A percentile compares a stretch with the other conserved stretches of the same genome.
Evolutionary conservation across 1,140 invertebrate genomes (phyloP).

Genomic region (Schlechtendalia chinensis): DNA sequence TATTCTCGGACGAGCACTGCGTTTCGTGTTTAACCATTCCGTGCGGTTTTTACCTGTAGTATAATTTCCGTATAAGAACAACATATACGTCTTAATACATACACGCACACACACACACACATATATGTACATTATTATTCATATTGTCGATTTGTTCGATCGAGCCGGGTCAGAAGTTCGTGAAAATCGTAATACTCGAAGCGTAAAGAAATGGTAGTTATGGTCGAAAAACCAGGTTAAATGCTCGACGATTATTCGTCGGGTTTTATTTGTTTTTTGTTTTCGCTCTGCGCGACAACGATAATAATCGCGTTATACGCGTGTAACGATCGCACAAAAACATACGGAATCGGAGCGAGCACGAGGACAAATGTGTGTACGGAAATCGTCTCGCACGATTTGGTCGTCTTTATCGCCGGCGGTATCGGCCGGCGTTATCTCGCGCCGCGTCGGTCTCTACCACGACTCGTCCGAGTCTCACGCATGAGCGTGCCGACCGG

Average conservation of each 20-base stretch:
- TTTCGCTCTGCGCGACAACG: not conserved
- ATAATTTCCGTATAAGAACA: not conserved
- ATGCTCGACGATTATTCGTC: not conserved
- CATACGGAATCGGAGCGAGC: too few relatives aligned
- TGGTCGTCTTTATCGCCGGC: too few relatives aligned
- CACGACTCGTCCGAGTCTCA: too few relatives aligned
- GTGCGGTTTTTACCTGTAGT: not conserved
- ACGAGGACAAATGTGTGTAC: too few relatives aligned
- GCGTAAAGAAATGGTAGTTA: not conserved
- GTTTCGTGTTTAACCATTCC: not conserved
- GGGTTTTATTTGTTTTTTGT: slow-evolving; percentile 16
- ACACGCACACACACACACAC: too few relatives aligned
- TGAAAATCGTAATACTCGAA: not conserved
- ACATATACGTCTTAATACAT: too few relatives aligned
- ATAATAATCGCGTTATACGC: not conserved
- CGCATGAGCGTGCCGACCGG: too few relatives aligned
- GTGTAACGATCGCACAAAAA: too few relatives aligned
- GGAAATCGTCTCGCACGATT: too few relatives aligned
- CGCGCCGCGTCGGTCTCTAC: too few relatives aligned
- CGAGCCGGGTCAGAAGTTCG: not conserved
- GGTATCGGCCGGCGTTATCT: too few relatives aligned
- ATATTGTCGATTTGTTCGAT: not conserved
- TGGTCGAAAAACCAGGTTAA: slow-evolving; percentile 28
- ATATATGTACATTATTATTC: not conserved
- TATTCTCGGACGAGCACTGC: not conserved